Evolutionary conservation across 1,140 invertebrate species (phyloP).

Genomic region (Acromyrmex heyeri): DNA sequence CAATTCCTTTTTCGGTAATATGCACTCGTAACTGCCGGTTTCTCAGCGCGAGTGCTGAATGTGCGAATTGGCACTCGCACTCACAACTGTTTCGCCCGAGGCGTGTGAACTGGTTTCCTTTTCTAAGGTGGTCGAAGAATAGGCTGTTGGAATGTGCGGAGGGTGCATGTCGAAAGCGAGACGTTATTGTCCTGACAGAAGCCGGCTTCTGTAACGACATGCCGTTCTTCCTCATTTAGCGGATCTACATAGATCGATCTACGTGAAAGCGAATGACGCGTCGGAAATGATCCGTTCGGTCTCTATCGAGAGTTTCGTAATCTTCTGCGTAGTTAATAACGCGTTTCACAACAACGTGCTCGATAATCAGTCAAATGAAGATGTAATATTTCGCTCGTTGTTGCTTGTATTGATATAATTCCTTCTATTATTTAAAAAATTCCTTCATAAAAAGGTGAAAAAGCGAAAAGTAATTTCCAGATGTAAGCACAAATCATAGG

Average conservation of each 20-base stretch:
- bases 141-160: not conserved
- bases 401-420: not conserved
- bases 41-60: constrained; percentile 1
- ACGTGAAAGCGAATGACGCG: constrained; percentile 33
- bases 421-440: not conserved
- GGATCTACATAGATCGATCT: constrained; percentile 56
- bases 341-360: not conserved
- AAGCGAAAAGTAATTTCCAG: not conserved
- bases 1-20: not conserved
- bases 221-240: constrained; percentile 22
- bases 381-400: not conserved
- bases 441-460: not conserved
- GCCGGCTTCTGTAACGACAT: constrained; percentile 20
- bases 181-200: constrained; percentile 45
- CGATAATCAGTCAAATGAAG: not conserved
- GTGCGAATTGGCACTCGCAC: constrained; percentile 43
- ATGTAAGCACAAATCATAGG: not conserved
- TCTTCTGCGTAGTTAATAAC: not conserved
- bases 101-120: constrained; percentile 62
- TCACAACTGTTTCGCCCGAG: constrained; percentile 12
- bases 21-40: constrained; percentile 4
- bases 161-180: constrained; percentile 56
- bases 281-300: not conserved
- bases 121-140: constrained; percentile 55
- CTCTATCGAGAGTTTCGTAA: constrained; percentile 9